Percentiles rank a stretch among this genome's conserved stretches.
Conservation (phyloP, 2,888 invertebrate species). For the Incurvaria masculella region DNA sequence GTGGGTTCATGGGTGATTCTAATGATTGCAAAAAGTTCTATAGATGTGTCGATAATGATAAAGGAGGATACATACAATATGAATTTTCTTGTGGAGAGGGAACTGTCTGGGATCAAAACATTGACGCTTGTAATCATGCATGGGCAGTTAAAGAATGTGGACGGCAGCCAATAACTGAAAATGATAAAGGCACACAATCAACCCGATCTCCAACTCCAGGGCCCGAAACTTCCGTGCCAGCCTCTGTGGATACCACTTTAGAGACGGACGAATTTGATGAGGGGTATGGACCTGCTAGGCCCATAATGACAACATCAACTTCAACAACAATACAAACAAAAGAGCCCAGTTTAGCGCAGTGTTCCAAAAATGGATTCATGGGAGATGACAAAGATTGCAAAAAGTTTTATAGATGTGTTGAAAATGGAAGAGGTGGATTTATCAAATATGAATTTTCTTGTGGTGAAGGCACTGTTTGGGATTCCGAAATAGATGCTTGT, state of each 20-base stretch:
- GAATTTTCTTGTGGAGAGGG: constrained; percentile 72
- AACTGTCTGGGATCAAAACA: constrained; percentile 71
- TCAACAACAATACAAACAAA: neutral
- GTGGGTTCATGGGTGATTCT: constrained; percentile 68
- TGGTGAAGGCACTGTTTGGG: constrained; percentile 71
- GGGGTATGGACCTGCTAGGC: neutral
- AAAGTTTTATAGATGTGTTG: constrained; percentile 72
- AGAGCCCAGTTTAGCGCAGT: constrained; percentile 21
- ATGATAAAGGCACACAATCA: constrained; percentile 14
- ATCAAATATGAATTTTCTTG: constrained; percentile 68
- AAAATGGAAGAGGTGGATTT: constrained; percentile 54
- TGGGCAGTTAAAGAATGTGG: constrained; percentile 41
- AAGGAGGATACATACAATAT: constrained; percentile 59
- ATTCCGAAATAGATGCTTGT: constrained; percentile 51
- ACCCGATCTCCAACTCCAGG: constrained; percentile 6
- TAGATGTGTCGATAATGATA: constrained; percentile 65
- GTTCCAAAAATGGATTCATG: constrained; percentile 64
- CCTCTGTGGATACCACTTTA: neutral
- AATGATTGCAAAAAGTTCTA: constrained; percentile 72
- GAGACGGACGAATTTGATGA: constrained; percentile 7
- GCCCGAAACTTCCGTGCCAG: neutral
- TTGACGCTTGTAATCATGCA: constrained; percentile 67
- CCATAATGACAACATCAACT: too few species aligned
- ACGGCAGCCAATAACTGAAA: constrained; percentile 12
- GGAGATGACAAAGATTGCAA: constrained; percentile 63